phyloP scores from a whole-genome alignment of 2,888 invertebrate genomes.

The Asteroscopus sphinx region DNA sequence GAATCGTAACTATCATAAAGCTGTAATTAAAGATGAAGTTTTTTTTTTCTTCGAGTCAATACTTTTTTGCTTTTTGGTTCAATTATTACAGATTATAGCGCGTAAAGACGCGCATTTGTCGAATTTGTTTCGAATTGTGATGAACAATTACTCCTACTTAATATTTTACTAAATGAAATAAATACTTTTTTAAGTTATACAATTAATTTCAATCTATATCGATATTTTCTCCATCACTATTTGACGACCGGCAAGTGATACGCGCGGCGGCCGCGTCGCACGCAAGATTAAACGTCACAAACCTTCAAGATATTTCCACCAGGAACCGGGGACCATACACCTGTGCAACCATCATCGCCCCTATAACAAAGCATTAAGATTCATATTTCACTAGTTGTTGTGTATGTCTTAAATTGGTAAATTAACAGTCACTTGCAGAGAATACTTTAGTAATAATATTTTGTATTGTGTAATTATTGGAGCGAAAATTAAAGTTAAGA shows the following conservation, averaged over 20 bases:
- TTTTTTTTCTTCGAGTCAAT: no score
- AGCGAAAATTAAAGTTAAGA: constrained; percentile 58
- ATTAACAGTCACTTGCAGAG: constrained; percentile 78
- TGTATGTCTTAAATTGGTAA: constrained; percentile 52
- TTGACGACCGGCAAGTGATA: constrained; percentile 80
- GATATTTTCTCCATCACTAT: constrained; percentile 65
- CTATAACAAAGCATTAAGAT: constrained; percentile 59
- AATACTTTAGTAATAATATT: constrained; percentile 63
- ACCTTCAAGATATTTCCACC: constrained; percentile 80
- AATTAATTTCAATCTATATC: constrained; percentile 17
- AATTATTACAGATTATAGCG: no score
- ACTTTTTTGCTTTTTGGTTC: no score
- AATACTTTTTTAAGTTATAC: no score
- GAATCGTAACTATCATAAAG: no score
- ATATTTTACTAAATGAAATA: no score
- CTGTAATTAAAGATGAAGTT: no score
- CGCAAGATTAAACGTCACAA: constrained; percentile 90
- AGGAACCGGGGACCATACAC: constrained; percentile 63
- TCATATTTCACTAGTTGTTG: constrained; percentile 43
- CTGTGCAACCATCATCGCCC: constrained; percentile 53
- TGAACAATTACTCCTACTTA: no score
- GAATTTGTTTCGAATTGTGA: no score
- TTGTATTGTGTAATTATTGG: constrained; percentile 71
- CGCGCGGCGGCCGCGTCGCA: constrained; percentile 85
- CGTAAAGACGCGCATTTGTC: no score